Evolutionary conservation across 2,113 vertebrate genomes (phyloP), one percentile per base, ranked within the genome.

Genomic region (Mesoclemmys tuberculata): DNA sequence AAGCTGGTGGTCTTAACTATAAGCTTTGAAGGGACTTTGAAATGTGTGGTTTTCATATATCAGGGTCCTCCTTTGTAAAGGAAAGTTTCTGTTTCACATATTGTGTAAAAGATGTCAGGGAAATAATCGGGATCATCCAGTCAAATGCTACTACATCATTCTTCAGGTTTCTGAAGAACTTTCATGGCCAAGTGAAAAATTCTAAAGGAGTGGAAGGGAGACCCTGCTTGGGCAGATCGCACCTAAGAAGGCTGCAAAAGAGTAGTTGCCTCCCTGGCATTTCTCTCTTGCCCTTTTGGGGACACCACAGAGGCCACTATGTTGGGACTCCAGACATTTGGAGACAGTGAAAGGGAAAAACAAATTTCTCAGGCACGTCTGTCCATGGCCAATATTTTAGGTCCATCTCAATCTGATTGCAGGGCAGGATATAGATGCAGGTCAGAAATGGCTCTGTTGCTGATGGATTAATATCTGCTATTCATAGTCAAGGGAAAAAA

Each of bases 41-140:
- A 95, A 83, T 91, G 88, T 83, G 24, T 92, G 94, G 41, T 95
- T 84, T 89, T 92, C 86, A 51, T 6, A 75, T 79, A 19, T 85
- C 68, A 49, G 21, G 79, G 80, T 31, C 93, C 46, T 26, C 7
- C 61, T 86, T 95, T 82, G 6, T 87, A 82, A 85, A 82, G 4
- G 48, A 89, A 90, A 84, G 21, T 31, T 85, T 29, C 12, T 81
- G n/a, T 85, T 84, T 86, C 52, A 80, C 29, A 19, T 41, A 8
- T 19, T 80, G 21, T 44, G 44, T 46, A 46, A 46, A 85, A 82
- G n/a, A 91, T 87, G 48, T 29, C 89, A 10, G 77, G 85, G 12
- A 75, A 88, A 58, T 86, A 88, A 90, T 78, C 31, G n/a, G 22
- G 8, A 46, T 95, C 48, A 68, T 88, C 9, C 78, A 64, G 31